phyloP scores from a whole-genome alignment of 2,797 vertebrate genomes.

The Harpagifer antarcticus region DNA sequence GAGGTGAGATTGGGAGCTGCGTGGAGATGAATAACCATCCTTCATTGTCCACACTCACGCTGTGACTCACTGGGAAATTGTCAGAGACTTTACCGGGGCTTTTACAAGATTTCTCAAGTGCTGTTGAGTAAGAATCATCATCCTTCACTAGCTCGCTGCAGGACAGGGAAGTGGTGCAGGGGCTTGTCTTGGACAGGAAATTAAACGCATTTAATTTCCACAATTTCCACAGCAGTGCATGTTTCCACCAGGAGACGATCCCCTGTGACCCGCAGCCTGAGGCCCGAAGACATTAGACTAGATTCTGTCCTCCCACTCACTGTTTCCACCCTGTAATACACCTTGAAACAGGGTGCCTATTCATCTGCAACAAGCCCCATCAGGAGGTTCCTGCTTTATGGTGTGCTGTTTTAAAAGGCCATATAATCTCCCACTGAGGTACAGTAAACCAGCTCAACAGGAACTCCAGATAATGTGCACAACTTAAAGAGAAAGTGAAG shows the following conservation, averaged over 20 bases:
- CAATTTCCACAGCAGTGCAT: constrained; percentile 51
- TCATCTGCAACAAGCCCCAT: constrained; percentile 58
- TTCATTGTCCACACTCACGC: constrained; percentile 34
- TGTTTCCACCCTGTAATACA: constrained; percentile 75
- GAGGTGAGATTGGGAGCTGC: neutral
- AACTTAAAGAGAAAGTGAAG: constrained; percentile 12
- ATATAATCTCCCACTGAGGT: constrained; percentile 49
- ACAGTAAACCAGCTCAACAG: constrained; percentile 12
- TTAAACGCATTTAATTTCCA: constrained; percentile 50
- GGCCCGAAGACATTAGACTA: constrained; percentile 58
- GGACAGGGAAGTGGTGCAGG: constrained; percentile 20
- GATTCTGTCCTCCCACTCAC: constrained; percentile 53
- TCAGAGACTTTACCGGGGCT: constrained; percentile 10
- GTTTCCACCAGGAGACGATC: constrained; percentile 52
- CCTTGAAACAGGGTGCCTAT: constrained; percentile 72
- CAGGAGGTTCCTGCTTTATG: constrained; percentile 64
- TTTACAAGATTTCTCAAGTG: constrained; percentile 33
- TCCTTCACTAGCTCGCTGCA: constrained; percentile 12
- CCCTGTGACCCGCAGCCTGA: constrained; percentile 46
- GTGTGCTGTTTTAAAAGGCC: constrained; percentile 56
- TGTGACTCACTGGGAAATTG: constrained; percentile 60
- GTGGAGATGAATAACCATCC: constrained; percentile 52
- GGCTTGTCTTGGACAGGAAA: constrained; percentile 46
- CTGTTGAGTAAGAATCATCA: constrained; percentile 32
- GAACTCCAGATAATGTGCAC: constrained; percentile 35